These are phyloP conservation scores for Tuberolachnus salignus DNA, from an alignment of 2,888 invertebrate species.

Conservation along the genomic window DNA sequence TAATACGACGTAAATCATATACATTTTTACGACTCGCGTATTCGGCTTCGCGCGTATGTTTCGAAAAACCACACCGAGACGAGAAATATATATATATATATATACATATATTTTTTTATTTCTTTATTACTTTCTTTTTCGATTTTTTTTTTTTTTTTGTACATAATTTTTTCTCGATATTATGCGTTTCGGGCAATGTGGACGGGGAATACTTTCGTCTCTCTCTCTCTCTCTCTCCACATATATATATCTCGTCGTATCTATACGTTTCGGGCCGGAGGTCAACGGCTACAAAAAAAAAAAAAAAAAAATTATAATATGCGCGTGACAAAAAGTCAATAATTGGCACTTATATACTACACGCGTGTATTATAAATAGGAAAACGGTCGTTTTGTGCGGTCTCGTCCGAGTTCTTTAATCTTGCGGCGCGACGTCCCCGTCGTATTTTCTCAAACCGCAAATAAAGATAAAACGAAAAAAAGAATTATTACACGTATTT, in stretches of 20 bases:
- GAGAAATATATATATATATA: no score
- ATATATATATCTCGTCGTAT: not conserved
- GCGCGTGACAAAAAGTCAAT: slow-evolving; percentile 10
- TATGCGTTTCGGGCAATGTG: no score
- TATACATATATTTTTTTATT: no score
- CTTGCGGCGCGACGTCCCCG: not conserved
- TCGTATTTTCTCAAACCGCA: slow-evolving; percentile 33
- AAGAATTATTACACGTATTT: not conserved
- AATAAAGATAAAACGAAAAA: slow-evolving; percentile 38
- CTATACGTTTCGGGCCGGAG: not conserved
- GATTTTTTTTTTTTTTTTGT: not conserved
- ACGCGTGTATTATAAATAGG: not conserved
- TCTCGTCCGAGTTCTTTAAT: slow-evolving; percentile 37
- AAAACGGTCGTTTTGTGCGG: slow-evolving; percentile 24
- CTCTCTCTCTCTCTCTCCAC: no score
- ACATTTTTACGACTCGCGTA: no score
- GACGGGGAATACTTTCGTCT: no score
- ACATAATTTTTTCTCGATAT: no score
- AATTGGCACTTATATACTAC: not conserved
- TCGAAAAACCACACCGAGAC: no score
- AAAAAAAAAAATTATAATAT: not conserved
- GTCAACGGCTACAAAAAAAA: not conserved
- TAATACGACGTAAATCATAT: no score
- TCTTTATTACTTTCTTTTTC: not conserved
- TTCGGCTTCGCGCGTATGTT: no score